Evolutionary conservation across 1,140 invertebrate genomes (phyloP), one percentile per base, ranked within the genome.

Genomic region (Trachymyrmex septentrionalis): DNA sequence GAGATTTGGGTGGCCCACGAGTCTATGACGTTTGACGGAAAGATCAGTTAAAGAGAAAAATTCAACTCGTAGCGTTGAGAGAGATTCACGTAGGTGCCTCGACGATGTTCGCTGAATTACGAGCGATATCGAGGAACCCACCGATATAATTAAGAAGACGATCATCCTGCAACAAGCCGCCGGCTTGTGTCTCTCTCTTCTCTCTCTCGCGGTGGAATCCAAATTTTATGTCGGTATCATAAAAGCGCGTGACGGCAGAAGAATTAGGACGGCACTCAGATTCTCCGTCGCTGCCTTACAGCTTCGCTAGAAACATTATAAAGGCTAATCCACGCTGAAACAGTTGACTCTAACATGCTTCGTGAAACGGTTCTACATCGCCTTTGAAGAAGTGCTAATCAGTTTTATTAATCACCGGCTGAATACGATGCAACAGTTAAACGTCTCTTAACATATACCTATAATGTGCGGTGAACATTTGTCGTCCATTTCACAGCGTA

Each of bases 201-300:
- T 69, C 66, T 59, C 48, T 48, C 80, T 75, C 86, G 72, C 80
- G 82, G 86, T 92, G 92, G 92, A 93, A 93, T 93, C 88, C 91
- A 92, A 92, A 93, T 91, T 93, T 93, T 92, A 93, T 93, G 91
- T 92, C 91, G 90, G 92, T 92, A 91, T 92, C 91, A 91, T 93
- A 93, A 93, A 93, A 93, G 90, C 89, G 92, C 92, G 92, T 93
- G 92, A 92, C 92, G 92, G 91, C 91, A 91, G 91, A 93, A 92
- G 92, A 93, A 93, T 92, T 92, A 93, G 92, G 92, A 93, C 89
- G 88, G 89, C 81, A 90, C 87, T 86, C 84, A 64, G 87, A 84
- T 75, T 71, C 71, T 81, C 44, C 84, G 34, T 75, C 50, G 63
- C 80, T 76, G 85, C 78, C 85, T 69, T 57, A 86, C 73, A 64